Evolutionary conservation across 2,113 vertebrate species (phyloP).

Genomic region (Phalacrocorax brasilianus): DNA sequence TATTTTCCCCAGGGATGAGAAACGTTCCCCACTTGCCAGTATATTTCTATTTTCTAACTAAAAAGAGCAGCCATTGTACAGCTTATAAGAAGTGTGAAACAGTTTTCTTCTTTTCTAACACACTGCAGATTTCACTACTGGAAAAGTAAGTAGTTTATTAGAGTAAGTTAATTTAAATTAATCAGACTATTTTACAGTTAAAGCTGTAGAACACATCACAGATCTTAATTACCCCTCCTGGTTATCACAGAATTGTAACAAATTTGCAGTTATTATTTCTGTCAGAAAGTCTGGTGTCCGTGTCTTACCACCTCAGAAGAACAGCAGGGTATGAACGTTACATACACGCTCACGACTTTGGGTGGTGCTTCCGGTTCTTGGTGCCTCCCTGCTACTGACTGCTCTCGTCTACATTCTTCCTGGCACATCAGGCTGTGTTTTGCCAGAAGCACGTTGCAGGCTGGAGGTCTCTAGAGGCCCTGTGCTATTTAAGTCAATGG

Average conservation of each 20-base stretch:
- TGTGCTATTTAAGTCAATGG: not conserved
- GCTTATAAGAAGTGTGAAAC: not conserved
- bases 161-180: not conserved
- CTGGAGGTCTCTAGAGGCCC: not conserved
- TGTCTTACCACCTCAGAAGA: not conserved
- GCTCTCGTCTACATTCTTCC: not conserved
- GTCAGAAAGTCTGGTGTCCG: not conserved
- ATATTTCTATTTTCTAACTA: not conserved
- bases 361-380: not conserved
- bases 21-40: not conserved
- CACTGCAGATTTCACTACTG: not conserved
- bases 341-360: not conserved
- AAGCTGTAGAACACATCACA: not conserved
- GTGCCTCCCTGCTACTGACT: not conserved
- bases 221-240: not conserved
- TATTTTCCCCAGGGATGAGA: not conserved
- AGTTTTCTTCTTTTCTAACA: not conserved
- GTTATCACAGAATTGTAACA: not conserved
- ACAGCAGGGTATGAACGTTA: not conserved
- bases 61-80: not conserved
- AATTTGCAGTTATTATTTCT: not conserved
- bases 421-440: not conserved
- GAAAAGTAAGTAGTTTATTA: not conserved
- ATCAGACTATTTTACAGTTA: not conserved
- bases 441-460: accelerated